Percentiles rank a stretch among this genome's conserved stretches.
phyloP scores from a whole-genome alignment of 1,140 invertebrate genomes.

The Gryon sp. region DNA sequence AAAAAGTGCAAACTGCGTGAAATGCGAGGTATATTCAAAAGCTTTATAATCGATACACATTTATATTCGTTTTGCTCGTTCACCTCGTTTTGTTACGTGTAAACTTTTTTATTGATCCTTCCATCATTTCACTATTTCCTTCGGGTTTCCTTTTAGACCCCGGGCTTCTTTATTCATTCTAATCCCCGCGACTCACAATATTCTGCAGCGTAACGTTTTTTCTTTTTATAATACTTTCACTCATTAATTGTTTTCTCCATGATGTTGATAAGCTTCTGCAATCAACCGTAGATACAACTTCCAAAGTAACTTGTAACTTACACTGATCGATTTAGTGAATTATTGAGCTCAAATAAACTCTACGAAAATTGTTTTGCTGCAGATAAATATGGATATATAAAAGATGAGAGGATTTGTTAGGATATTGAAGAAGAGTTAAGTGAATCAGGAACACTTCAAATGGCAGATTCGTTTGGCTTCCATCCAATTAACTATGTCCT shows the following conservation, averaged over 20 bases:
- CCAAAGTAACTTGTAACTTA: background rate
- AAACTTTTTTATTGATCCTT: constrained; percentile 33
- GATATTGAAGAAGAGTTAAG: background rate
- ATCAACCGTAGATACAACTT: background rate
- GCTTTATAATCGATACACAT: constrained; percentile 37
- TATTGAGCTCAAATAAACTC: no score
- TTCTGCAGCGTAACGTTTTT: constrained; percentile 11
- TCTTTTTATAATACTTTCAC: background rate
- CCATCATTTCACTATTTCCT: constrained; percentile 14
- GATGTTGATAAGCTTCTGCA: constrained; percentile 5
- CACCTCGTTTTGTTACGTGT: constrained; percentile 1
- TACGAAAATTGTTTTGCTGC: constrained; percentile 2
- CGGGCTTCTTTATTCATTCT: constrained; percentile 11
- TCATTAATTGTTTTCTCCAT: constrained; percentile 20
- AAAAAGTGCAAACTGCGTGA: constrained; percentile 18
- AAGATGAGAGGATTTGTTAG: background rate
- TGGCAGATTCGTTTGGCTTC: constrained; percentile 2
- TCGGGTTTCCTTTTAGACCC: constrained; percentile 1
- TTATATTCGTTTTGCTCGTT: constrained; percentile 30
- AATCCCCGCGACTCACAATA: background rate
- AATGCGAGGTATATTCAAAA: constrained; percentile 3
- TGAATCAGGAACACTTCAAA: background rate
- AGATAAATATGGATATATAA: no score
- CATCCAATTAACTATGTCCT: constrained; percentile 1
- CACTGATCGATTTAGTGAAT: no score